Evolutionary conservation across 2,888 invertebrate species (phyloP).

Genomic region (Agrotis segetum): DNA sequence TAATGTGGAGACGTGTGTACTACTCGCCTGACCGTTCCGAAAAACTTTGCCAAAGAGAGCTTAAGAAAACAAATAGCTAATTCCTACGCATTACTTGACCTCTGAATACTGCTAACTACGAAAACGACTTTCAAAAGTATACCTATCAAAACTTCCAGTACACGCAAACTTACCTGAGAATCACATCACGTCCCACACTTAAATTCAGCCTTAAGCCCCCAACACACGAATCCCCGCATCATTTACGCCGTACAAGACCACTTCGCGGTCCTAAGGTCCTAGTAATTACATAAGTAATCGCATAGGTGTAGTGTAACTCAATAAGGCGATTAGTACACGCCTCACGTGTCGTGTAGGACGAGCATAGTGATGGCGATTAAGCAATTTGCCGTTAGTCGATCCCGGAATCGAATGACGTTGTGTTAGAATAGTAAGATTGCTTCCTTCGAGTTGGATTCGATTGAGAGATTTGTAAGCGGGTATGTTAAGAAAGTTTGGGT

Average conservation of each 20-base stretch:
- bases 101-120: neutral
- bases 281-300: slow-evolving; percentile 71
- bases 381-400: slow-evolving; percentile 59
- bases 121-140: neutral
- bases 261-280: slow-evolving; percentile 58
- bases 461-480: slow-evolving; percentile 35
- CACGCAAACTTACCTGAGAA: neutral
- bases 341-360: slow-evolving; percentile 67
- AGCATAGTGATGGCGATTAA: slow-evolving; percentile 62
- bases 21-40: no score
- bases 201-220: slow-evolving; percentile 33
- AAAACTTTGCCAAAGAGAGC: no score
- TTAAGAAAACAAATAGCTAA: neutral
- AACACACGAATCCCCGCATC: slow-evolving; percentile 37
- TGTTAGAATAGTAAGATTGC: slow-evolving; percentile 46
- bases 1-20: no score
- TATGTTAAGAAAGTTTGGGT: slow-evolving; percentile 1
- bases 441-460: slow-evolving; percentile 39
- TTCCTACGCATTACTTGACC: slow-evolving; percentile 8
- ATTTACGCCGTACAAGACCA: slow-evolving; percentile 43
- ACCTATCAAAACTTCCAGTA: neutral
- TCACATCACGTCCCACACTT: slow-evolving; percentile 47
- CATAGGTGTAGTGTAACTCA: slow-evolving; percentile 69
- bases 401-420: slow-evolving; percentile 49
- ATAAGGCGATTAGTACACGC: slow-evolving; percentile 73